Evolutionary conservation across 2,113 vertebrate species (phyloP).

Genomic region (Nothocercus nigrocapillus): DNA sequence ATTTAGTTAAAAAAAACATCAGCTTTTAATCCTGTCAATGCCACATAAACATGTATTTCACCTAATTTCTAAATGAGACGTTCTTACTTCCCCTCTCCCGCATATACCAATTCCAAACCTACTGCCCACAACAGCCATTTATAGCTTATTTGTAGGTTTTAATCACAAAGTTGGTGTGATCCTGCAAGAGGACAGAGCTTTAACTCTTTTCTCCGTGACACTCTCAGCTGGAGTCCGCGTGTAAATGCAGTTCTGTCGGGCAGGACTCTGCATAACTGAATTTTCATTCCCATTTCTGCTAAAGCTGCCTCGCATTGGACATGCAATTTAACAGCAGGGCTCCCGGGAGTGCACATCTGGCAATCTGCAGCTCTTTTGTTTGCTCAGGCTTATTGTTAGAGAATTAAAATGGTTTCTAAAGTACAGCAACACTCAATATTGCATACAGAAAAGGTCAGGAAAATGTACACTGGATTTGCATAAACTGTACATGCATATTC

Average conservation of each 20-base stretch:
- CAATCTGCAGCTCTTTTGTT: not conserved
- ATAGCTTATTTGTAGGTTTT: not conserved
- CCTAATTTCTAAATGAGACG: constrained; percentile 23
- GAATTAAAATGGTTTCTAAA: constrained; percentile 5
- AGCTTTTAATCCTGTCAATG: constrained; percentile 11
- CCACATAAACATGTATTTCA: not conserved
- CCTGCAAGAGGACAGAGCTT: constrained; percentile 22
- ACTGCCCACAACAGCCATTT: not conserved
- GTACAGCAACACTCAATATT: not conserved
- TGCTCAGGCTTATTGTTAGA: not conserved
- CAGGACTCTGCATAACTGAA: not conserved
- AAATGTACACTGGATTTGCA: not conserved
- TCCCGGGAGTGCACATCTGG: not conserved
- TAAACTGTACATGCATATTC: fast-evolving
- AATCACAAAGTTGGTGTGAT: not conserved
- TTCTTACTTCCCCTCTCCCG: not conserved
- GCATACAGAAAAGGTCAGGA: not conserved
- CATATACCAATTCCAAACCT: not conserved
- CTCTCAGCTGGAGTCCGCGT: not conserved
- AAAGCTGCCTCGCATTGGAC: not conserved
- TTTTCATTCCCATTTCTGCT: not conserved
- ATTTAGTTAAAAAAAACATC: constrained; percentile 27
- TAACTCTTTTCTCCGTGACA: not conserved
- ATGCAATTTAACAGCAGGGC: not conserved
- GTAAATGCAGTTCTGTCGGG: not conserved